phyloP scores from a whole-genome alignment of 2,113 vertebrate genomes.

The Etheostoma spectabile region DNA sequence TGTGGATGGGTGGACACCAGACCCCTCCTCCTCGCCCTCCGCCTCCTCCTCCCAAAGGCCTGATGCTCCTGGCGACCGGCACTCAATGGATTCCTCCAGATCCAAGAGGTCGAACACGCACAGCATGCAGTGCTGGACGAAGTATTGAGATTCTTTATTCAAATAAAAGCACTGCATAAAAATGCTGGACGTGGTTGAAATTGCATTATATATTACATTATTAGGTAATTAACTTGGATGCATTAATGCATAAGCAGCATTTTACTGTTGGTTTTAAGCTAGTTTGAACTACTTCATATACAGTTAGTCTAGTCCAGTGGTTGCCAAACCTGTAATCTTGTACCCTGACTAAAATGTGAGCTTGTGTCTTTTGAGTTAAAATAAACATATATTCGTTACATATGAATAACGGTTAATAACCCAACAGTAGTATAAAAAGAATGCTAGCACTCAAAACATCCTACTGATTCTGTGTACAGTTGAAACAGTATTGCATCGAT shows the following conservation, averaged over 20 bases:
- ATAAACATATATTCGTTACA: too few species aligned
- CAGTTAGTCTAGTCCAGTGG: neutral
- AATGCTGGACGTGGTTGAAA: too few species aligned
- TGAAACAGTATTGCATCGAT: too few species aligned
- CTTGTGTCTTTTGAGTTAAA: neutral
- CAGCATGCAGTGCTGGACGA: neutral
- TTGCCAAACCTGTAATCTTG: neutral
- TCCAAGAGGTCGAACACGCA: slow-evolving; percentile 44
- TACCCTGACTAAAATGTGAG: neutral
- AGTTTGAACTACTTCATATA: too few species aligned
- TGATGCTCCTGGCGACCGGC: slow-evolving; percentile 75
- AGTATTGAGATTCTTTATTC: neutral
- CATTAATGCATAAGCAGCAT: neutral
- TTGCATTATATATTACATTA: neutral
- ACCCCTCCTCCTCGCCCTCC: slow-evolving; percentile 57
- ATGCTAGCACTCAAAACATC: too few species aligned
- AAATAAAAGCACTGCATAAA: neutral
- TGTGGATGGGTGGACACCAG: slow-evolving; percentile 58
- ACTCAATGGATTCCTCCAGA: slow-evolving; percentile 72
- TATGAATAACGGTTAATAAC: too few species aligned
- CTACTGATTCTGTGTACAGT: neutral
- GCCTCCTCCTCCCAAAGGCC: slow-evolving; percentile 49
- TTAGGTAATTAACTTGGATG: neutral
- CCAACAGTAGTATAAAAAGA: too few species aligned
- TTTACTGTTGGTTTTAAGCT: neutral